Evolutionary conservation across 1,140 invertebrate genomes (phyloP).

Genomic region (Agrypnia vestita): DNA sequence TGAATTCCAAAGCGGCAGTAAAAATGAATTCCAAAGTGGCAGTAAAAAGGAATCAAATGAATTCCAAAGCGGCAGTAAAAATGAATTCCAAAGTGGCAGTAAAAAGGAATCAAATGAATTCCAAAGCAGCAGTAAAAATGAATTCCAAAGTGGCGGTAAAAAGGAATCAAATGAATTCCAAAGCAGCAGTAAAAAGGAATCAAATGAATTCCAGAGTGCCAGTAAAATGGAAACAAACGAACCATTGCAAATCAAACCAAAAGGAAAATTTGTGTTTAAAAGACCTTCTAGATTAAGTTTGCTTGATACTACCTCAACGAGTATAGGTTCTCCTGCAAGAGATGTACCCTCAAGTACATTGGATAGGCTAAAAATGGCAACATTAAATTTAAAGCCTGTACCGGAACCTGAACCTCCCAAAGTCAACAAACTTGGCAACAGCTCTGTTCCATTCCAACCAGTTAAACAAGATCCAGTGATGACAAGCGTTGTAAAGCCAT

Average conservation of each 20-base stretch:
- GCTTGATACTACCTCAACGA: slow-evolving; percentile 60
- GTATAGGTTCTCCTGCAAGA: slow-evolving; percentile 58
- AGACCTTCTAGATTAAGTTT: slow-evolving; percentile 63
- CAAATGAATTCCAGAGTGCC: not conserved
- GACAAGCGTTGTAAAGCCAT: slow-evolving; percentile 43
- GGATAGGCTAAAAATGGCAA: slow-evolving; percentile 66
- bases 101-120: no score
- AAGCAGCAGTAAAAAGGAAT: slow-evolving; percentile 11
- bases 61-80: slow-evolving; percentile 13
- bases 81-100: no score
- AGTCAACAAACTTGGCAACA: slow-evolving; percentile 63
- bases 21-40: no score
- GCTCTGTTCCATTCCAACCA: slow-evolving; percentile 68
- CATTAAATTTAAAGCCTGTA: slow-evolving; percentile 67
- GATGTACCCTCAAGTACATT: slow-evolving; percentile 65
- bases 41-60: not conserved
- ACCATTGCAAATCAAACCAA: slow-evolving; percentile 53
- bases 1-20: not conserved
- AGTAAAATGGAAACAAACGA: not conserved
- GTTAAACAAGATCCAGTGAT: slow-evolving; percentile 49
- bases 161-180: not conserved
- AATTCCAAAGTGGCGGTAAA: not conserved
- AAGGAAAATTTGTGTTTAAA: slow-evolving; percentile 70
- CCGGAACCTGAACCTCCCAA: slow-evolving; percentile 54
- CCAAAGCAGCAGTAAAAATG: no score